Evolutionary conservation across 2,797 vertebrate genomes (phyloP).

Genomic region (Chrysolophus pictus): DNA sequence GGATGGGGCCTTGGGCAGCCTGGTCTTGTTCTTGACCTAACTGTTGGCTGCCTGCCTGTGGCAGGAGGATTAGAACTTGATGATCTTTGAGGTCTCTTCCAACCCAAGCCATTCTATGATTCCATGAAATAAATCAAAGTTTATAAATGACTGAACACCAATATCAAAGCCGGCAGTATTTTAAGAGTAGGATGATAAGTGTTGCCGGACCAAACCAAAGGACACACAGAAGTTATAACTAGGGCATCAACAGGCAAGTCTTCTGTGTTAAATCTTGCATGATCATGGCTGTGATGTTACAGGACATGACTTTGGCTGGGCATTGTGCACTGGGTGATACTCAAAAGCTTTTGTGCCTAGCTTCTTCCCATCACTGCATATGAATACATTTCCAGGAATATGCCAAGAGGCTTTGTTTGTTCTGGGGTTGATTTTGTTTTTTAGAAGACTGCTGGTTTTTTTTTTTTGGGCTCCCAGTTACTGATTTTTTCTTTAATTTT

Average conservation of each 20-base stretch:
- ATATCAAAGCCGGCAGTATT: not conserved
- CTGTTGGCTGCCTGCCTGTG: too few species aligned
- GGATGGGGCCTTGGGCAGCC: too few species aligned
- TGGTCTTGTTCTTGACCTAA: too few species aligned
- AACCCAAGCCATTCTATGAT: too few species aligned
- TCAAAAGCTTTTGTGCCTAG: not conserved
- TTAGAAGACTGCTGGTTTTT: not conserved
- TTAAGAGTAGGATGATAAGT: not conserved
- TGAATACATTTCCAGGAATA: not conserved
- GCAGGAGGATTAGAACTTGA: too few species aligned
- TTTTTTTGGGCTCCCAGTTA: not conserved
- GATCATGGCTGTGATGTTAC: not conserved
- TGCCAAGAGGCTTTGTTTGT: not conserved
- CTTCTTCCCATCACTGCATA: not conserved
- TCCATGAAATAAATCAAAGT: not conserved
- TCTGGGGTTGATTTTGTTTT: not conserved
- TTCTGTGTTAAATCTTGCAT: not conserved
- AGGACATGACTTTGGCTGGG: not conserved
- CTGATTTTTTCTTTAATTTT: too few species aligned
- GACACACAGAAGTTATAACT: not conserved
- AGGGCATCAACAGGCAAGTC: accelerated
- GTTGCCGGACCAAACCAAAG: not conserved
- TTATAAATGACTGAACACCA: not conserved
- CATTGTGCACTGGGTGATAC: accelerated
- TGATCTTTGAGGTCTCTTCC: too few species aligned